Percentiles rank a stretch among this genome's conserved stretches.
phyloP scores from a whole-genome alignment of 2,113 vertebrate species.

The Cyanocitta stelleri region DNA sequence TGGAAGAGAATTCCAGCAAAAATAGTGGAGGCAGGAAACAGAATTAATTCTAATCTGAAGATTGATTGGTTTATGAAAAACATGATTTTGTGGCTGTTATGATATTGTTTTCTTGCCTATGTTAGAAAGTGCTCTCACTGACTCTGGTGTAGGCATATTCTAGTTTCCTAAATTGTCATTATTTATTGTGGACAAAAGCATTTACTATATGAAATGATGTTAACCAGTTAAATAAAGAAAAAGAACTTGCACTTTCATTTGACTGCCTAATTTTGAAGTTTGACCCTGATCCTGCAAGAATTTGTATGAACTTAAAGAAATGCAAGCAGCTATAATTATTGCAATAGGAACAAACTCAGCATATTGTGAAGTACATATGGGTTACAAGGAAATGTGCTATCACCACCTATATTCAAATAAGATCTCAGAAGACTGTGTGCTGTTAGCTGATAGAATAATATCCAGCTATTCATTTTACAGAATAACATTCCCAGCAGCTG shows the following conservation, averaged over 20 bases:
- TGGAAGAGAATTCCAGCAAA: background rate
- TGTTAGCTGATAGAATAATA: slow-evolving; percentile 24
- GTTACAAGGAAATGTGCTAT: slow-evolving; percentile 15
- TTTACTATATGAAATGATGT: background rate
- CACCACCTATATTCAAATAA: slow-evolving; percentile 10
- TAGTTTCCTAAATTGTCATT: background rate
- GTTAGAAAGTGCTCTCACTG: background rate
- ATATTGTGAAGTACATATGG: background rate
- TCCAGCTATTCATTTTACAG: background rate
- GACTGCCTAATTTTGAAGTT: background rate
- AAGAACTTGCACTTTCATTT: background rate
- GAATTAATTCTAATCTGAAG: background rate
- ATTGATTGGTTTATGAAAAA: background rate
- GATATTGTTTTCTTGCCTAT: background rate
- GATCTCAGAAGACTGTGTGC: slow-evolving; percentile 8
- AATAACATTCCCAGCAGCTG: slow-evolving; percentile 6
- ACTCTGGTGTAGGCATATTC: background rate
- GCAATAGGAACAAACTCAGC: background rate
- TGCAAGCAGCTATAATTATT: background rate
- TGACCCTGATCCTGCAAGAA: background rate
- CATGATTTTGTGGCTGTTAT: background rate
- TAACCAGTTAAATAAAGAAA: background rate
- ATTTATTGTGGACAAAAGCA: background rate
- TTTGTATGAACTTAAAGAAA: background rate
- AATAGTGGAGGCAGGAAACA: background rate